Evolutionary conservation across 2,888 invertebrate species (phyloP).

Genomic region (Heteromurus nitidus): DNA sequence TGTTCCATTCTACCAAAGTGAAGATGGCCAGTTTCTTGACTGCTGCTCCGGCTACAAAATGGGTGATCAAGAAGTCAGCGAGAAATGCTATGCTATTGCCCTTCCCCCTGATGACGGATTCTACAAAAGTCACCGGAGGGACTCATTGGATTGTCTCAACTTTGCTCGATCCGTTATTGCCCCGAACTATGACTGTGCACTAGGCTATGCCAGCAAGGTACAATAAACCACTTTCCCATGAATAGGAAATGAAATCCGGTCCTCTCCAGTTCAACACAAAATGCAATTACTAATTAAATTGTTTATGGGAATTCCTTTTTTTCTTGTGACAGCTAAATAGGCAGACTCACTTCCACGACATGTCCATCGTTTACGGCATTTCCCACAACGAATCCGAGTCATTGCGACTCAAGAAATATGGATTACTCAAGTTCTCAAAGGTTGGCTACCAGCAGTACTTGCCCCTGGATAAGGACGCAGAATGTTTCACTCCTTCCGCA

Average conservation of each 20-base stretch:
- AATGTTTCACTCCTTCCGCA: constrained; percentile 69
- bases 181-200: constrained; percentile 70
- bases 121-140: constrained; percentile 61
- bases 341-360: constrained; percentile 67
- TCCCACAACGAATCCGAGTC: constrained; percentile 54
- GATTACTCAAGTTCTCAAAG: constrained; percentile 69
- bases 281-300: not conserved
- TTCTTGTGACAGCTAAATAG: constrained; percentile 64
- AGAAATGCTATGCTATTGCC: constrained; percentile 70
- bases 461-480: constrained; percentile 68
- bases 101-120: constrained; percentile 67
- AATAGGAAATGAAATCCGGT: too few relatives aligned
- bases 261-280: too few relatives aligned
- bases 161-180: constrained; percentile 68
- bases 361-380: constrained; percentile 70
- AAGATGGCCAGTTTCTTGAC: constrained; percentile 71
- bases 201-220: constrained; percentile 72
- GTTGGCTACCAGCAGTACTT: constrained; percentile 69
- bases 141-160: constrained; percentile 67
- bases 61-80: constrained; percentile 69
- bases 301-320: not conserved
- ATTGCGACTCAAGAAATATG: constrained; percentile 63
- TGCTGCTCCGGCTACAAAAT: constrained; percentile 71
- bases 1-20: constrained; percentile 70
- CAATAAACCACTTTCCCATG: not conserved